Conservation (phyloP, 2,113 vertebrate genomes). For the Carassius carassius region DNA sequence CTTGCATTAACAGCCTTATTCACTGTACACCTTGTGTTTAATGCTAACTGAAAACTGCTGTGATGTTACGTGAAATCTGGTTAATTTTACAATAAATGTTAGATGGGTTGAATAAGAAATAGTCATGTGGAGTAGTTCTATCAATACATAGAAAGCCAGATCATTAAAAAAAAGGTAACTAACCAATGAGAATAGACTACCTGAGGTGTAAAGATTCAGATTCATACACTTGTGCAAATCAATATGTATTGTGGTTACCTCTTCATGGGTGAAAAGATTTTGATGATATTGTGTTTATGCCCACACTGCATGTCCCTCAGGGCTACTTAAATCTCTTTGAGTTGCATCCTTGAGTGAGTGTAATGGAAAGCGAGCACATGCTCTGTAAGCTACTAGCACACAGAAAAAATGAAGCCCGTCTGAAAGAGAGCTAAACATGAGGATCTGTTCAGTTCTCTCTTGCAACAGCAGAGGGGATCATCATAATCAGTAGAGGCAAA, state of each 20-base stretch:
- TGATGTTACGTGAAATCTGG: not conserved
- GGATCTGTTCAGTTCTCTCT: conserved; percentile 57
- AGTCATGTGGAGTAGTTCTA: not conserved
- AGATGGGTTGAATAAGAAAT: not conserved
- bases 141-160: not conserved
- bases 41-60: not conserved
- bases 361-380: conserved; percentile 25
- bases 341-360: conserved; percentile 41
- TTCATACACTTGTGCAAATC: conserved; percentile 40
- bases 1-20: not conserved
- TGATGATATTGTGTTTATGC: conserved; percentile 29
- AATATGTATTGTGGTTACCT: conserved; percentile 38
- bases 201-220: not conserved
- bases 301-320: conserved; percentile 35
- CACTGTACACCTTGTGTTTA: not conserved
- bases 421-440: conserved; percentile 52
- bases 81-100: not conserved
- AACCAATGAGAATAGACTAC: not conserved
- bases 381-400: conserved; percentile 46
- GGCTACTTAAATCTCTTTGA: conserved; percentile 43
- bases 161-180: not conserved
- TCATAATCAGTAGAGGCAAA: conserved; percentile 58
- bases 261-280: conserved; percentile 31
- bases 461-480: conserved; percentile 41
- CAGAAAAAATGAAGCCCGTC: conserved; percentile 44